Conservation (phyloP, 2,797 vertebrate species). For the Chaetodon trifasciatus region DNA sequence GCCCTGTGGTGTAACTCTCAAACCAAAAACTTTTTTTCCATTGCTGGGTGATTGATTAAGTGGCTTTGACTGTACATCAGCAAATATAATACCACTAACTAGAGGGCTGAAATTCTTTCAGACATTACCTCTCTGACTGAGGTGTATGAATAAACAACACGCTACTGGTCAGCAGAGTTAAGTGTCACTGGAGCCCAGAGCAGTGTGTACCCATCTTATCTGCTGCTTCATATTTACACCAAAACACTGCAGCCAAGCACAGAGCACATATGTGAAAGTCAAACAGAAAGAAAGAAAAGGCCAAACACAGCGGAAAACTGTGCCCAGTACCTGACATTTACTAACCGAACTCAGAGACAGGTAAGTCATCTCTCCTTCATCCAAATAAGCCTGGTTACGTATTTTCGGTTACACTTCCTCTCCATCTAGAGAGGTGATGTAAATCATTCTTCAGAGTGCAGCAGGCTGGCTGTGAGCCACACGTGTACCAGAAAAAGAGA, state of each 20-base stretch:
- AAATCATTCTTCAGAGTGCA: slow-evolving; percentile 34
- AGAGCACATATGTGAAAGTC: not conserved
- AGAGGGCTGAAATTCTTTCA: not conserved
- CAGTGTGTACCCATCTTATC: slow-evolving; percentile 27
- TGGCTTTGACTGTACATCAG: not conserved
- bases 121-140: not conserved
- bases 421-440: not conserved
- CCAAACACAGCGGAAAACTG: not conserved
- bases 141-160: not conserved
- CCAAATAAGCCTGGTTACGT: not conserved
- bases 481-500: not conserved
- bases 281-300: slow-evolving; percentile 7
- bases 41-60: not conserved
- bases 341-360: not conserved
- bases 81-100: not conserved
- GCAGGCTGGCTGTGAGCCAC: slow-evolving; percentile 6
- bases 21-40: slow-evolving; percentile 16
- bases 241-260: slow-evolving; percentile 65
- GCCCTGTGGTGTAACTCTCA: not conserved
- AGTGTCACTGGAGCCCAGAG: slow-evolving; percentile 1
- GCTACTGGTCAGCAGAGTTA: slow-evolving; percentile 30
- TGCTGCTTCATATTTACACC: slow-evolving; percentile 71
- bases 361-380: slow-evolving; percentile 49
- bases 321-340: not conserved
- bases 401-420: slow-evolving; percentile 8